Percentiles rank a stretch among this genome's conserved stretches.
Conservation (phyloP, 2,113 vertebrate genomes). For the Myrmecophaga tridactyla region DNA sequence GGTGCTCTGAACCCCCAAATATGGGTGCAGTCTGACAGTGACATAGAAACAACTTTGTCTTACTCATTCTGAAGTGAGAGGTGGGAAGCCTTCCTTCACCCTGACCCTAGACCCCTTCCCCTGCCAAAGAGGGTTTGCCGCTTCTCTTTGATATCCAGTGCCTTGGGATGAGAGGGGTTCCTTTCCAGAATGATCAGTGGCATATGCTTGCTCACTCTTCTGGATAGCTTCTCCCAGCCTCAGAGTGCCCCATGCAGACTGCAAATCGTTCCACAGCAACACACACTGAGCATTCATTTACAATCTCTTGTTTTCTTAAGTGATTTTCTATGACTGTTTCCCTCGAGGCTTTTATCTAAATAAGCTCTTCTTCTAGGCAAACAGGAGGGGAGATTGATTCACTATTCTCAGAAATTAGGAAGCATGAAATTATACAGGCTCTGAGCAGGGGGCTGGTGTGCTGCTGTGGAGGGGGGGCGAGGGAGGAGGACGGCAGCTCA, state of each 20-base stretch:
- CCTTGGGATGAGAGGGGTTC: background rate
- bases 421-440: background rate
- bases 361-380: slow-evolving; percentile 12
- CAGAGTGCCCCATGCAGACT: background rate
- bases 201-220: background rate
- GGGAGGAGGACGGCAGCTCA: background rate
- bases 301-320: background rate
- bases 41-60: background rate
- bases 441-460: background rate
- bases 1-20: background rate
- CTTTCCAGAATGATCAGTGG: background rate
- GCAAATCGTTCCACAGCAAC: background rate
- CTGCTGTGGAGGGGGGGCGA: background rate
- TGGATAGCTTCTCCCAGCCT: background rate
- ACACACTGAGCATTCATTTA: background rate
- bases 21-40: background rate
- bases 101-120: background rate
- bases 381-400: background rate
- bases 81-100: background rate
- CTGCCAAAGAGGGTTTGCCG: background rate
- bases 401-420: background rate
- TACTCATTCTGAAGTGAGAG: background rate
- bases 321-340: slow-evolving; percentile 34
- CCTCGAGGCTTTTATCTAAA: slow-evolving; percentile 10
- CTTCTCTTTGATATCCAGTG: background rate